Evolutionary conservation across 2,113 vertebrate species (phyloP), one percentile per base, ranked within the genome.

Genomic region (Oenanthe melanoleuca): DNA sequence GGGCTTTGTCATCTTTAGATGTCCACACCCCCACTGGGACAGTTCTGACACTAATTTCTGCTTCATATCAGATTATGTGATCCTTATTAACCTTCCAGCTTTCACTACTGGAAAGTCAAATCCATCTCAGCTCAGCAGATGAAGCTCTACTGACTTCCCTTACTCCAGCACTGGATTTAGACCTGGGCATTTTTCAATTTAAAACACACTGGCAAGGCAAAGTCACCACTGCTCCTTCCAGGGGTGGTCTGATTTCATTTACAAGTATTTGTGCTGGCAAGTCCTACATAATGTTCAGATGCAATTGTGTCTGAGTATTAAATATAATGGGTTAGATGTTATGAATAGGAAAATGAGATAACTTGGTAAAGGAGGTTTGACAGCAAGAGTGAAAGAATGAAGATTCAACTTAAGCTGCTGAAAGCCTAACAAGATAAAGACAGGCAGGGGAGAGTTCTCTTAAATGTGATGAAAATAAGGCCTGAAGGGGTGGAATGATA

Each of bases 401-500:
- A 98, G 98, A 97, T 97, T 97, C 98, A 97, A 94, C 95, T 96
- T 97, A 97, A 98, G 97, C 97, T 97, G 97, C 79, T 97, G 98
- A 98, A 97, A 97, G 93, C 97, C 95, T 97, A 97, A 97, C 98
- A 97, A 98, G 97, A 98, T 98, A 98, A 98, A 97, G 97, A 98
- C 97, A 97, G 97, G 95, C 97, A 97, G 95, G 97, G 96, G 97
- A 98, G 96, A 96, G 96, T 96, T 97, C 96, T 93, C 97, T 97
- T 97, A 97, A 98, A 97, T 83, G 96, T 98, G 98, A 98, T 96
- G 97, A 97, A 97, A 98, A 98, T 98, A 98, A 95, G 97, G 98
- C 98, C 98, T 97, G 98, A 98, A 98, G 98, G 98, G 98, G 98
- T 98, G 97, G 98, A 98, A 97, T 97, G 97, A 98, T 96, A 98